phyloP scores from a whole-genome alignment of 2,113 vertebrate species.

The Heterotis niloticus region DNA sequence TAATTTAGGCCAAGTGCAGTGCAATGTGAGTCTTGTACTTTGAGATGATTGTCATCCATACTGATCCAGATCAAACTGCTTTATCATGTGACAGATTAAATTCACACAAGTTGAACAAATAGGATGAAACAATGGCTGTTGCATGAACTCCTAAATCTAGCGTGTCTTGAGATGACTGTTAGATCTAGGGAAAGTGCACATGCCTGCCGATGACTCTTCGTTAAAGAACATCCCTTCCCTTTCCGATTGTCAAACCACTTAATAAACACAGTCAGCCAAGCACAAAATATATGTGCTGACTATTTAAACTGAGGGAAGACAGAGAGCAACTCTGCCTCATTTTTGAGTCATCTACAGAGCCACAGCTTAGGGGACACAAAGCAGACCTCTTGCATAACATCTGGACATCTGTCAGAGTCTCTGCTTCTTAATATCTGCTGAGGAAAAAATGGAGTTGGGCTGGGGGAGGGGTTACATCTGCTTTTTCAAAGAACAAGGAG shows the following conservation, averaged over 20 bases:
- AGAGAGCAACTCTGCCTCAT: background rate
- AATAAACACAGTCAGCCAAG: slow-evolving; percentile 6
- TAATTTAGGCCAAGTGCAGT: no score
- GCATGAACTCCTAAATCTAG: background rate
- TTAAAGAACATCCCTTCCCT: background rate
- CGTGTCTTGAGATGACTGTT: background rate
- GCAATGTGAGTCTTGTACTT: no score
- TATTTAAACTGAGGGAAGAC: background rate
- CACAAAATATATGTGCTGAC: background rate
- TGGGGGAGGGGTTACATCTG: background rate
- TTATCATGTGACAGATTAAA: no score
- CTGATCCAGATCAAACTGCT: no score
- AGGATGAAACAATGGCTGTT: background rate
- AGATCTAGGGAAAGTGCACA: background rate
- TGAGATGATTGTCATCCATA: no score
- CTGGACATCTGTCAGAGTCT: slow-evolving; percentile 19
- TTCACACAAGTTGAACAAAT: no score
- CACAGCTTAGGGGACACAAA: background rate
- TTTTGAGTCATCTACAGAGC: background rate
- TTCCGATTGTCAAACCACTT: background rate
- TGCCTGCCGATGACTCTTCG: background rate
- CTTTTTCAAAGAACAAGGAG: background rate
- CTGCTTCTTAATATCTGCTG: slow-evolving; percentile 13
- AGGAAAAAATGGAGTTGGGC: background rate
- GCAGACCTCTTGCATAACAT: background rate